These are phyloP conservation scores for Fukomys damarensis DNA, from an alignment of 2,113 vertebrate genomes.

Conservation along the genomic window DNA sequence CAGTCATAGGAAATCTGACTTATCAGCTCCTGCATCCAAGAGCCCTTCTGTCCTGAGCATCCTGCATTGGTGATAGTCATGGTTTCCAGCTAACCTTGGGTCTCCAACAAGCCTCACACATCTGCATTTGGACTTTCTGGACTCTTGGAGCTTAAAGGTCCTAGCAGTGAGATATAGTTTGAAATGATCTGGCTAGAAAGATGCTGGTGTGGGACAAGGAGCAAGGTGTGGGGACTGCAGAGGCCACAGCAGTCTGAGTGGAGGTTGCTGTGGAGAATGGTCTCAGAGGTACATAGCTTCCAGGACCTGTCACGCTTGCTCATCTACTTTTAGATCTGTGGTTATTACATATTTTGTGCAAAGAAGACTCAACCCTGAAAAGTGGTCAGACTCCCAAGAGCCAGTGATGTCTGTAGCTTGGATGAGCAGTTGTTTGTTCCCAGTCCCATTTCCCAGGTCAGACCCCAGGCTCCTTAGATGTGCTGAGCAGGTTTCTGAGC, in stretches of 20 bases:
- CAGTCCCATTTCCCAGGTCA: neutral
- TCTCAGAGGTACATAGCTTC: accelerated
- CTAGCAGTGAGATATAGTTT: neutral
- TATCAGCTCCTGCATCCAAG: neutral
- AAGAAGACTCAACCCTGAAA: conserved; percentile 2
- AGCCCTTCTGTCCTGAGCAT: neutral
- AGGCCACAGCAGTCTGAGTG: accelerated
- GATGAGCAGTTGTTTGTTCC: neutral
- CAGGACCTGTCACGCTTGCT: neutral
- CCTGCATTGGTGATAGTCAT: neutral
- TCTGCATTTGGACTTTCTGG: accelerated
- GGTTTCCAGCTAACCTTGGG: neutral
- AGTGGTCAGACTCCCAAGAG: accelerated
- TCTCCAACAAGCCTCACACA: neutral
- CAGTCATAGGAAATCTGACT: neutral
- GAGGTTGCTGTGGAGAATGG: neutral
- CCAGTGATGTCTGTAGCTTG: neutral
- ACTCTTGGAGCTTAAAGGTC: neutral
- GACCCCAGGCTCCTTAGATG: neutral
- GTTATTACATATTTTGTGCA: conserved; percentile 70
- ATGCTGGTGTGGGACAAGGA: neutral
- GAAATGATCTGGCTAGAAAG: accelerated
- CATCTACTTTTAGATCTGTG: conserved; percentile 29
- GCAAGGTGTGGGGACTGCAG: accelerated
- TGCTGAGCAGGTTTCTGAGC: neutral